A percentile compares a stretch with the other conserved stretches of the same genome.
phyloP scores from a whole-genome alignment of 2,797 vertebrate species.

The Micrastur ruficollis region DNA sequence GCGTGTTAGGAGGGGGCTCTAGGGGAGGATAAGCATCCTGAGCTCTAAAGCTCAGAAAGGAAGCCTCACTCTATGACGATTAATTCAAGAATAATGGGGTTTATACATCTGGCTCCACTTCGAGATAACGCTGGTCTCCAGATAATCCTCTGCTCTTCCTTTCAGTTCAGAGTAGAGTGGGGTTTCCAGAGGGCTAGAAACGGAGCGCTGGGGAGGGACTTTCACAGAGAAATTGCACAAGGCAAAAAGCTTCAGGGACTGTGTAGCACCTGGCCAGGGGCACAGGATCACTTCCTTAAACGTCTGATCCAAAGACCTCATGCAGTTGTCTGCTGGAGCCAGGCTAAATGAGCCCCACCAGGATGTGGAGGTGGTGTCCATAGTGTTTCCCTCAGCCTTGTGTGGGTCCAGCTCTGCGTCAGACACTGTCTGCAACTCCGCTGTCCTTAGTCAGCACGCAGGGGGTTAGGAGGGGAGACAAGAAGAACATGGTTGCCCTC shows the following conservation, averaged over 20 bases:
- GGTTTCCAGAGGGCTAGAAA: not conserved
- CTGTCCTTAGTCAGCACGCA: not conserved
- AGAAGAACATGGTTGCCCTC: not conserved
- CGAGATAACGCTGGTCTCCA: not conserved
- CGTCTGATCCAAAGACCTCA: not conserved
- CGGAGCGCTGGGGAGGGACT: not conserved
- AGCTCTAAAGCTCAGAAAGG: not conserved
- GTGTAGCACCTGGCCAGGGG: not conserved
- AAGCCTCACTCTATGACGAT: not conserved
- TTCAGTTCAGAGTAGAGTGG: not conserved
- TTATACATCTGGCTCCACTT: slow-evolving; percentile 3
- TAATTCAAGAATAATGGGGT: not conserved
- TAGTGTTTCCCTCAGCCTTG: not conserved
- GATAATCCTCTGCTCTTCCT: not conserved
- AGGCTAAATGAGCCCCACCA: not conserved
- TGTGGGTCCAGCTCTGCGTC: not conserved
- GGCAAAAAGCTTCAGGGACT: not conserved
- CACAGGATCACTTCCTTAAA: not conserved
- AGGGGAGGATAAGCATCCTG: not conserved
- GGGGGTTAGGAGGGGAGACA: not conserved
- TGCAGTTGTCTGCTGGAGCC: not conserved
- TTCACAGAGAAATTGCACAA: not conserved
- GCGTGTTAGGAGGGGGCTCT: not conserved
- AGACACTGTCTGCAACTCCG: not conserved
- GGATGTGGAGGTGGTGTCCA: not conserved